Conservation (phyloP, 2,888 invertebrate species). For the Aphelenchoides bicaudatus region DNA sequence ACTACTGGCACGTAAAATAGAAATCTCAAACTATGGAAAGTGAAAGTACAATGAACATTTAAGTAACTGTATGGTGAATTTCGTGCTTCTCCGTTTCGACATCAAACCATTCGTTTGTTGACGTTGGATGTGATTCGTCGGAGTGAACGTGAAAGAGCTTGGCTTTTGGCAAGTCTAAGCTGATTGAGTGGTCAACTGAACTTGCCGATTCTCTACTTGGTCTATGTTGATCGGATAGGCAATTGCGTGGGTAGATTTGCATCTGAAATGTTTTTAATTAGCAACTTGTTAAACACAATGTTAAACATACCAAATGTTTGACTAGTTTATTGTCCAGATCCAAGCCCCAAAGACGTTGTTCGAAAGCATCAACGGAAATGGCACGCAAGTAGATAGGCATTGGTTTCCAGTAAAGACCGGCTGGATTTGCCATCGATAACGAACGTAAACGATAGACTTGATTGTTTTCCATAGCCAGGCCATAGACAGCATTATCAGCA, state of each 20-base stretch:
- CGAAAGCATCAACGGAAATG: conserved; percentile 33
- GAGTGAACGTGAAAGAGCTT: not conserved
- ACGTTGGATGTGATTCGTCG: not conserved
- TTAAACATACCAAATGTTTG: conserved; percentile 29
- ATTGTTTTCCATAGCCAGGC: conserved; percentile 21
- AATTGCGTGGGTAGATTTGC: conserved; percentile 13
- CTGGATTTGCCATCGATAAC: conserved; percentile 26
- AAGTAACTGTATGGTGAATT: too few relatives aligned
- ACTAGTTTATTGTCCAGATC: conserved; percentile 30
- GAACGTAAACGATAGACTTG: conserved; percentile 25
- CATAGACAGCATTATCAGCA: conserved; percentile 40
- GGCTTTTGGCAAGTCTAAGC: not conserved
- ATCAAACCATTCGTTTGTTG: conserved; percentile 4
- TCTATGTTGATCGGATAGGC: conserved; percentile 4
- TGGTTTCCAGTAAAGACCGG: conserved; percentile 34
- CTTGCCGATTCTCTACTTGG: not conserved
- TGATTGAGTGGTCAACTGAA: not conserved
- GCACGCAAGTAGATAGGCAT: conserved; percentile 27
- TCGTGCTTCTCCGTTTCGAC: not conserved
- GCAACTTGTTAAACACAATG: not conserved
- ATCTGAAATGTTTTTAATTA: conserved; percentile 16
- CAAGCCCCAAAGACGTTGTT: conserved; percentile 33
- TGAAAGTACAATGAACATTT: too few relatives aligned
- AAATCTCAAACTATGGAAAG: too few relatives aligned
- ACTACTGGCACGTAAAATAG: too few relatives aligned